Evolutionary conservation across 1,140 invertebrate genomes (phyloP), one percentile per base, ranked within the genome.

Genomic region (Globodera ellingtonae): DNA sequence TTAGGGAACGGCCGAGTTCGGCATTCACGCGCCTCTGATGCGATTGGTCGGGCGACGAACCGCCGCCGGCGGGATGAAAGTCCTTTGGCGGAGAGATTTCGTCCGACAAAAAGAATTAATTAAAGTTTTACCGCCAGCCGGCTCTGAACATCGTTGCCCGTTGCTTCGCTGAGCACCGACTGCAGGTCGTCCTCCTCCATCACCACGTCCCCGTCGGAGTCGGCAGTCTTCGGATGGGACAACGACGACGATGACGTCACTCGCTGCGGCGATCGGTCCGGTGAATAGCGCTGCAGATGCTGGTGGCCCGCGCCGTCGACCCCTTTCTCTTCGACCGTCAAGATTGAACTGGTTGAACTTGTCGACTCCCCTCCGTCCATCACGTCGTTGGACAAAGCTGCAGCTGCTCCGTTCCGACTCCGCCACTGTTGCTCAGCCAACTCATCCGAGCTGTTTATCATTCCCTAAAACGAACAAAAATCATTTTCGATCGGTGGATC

Each of bases 131-230:
- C 59, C 69, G 44, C 66, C 74, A 56, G 44, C 74, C 62, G 21
- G 35, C 18, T 15, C 59, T 67, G 52, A 44, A 62, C 15, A 18
- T 62, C 56, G 47, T 78, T 56, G 44, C 72, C 59, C 7, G 72
- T 21, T 9, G 78, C 69, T 18, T 86, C 59, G 59, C 80, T 86
- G 52, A 81, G 66, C 46, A 84, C 83, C 15, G 81, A 84, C 18
- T 67, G 67, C 35, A 84, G 72, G 73, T 84, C 83, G 65, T 84
- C 83, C 70, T 84, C 83, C 79, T 84, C 83, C n/a, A 78, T 46
- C 24, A 84, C 84, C 18, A 73, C 8, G 24, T 74, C 47, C 15
- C 67, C 24, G 13, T 62, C 59, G 48, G 56, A 62, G 10, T 8
- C 73, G 46, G 15, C 62, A 47, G 21, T 81, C 72, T 10, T 72